A percentile compares a stretch with the other conserved stretches of the same genome.
Conservation (phyloP, 2,797 vertebrate species). For the Rhadinocentrus ornatus region DNA sequence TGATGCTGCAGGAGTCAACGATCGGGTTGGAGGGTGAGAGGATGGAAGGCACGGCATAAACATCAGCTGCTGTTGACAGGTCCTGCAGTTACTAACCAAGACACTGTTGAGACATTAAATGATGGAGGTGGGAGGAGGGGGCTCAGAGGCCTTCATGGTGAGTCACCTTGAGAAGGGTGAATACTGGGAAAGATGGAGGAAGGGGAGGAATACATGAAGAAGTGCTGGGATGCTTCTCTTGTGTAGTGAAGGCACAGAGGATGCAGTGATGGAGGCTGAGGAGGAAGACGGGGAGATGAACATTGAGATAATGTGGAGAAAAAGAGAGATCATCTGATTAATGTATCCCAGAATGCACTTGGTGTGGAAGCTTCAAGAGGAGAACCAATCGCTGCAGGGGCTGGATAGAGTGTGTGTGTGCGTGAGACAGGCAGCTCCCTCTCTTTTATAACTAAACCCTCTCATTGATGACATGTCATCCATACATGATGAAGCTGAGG, state of each 20-base stretch:
- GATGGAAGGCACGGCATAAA: conserved; percentile 24
- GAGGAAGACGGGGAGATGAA: conserved; percentile 12
- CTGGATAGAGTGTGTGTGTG: conserved; percentile 18
- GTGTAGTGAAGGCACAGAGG: conserved; percentile 5
- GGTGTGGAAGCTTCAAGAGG: conserved; percentile 24
- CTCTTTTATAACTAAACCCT: neutral
- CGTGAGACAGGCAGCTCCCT: neutral
- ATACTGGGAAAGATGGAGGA: conserved; percentile 43
- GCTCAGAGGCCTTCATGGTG: conserved; percentile 27
- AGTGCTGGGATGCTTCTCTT: conserved; percentile 11
- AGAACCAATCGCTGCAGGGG: conserved; percentile 24
- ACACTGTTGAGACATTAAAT: conserved; percentile 7
- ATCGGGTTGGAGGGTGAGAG: conserved; percentile 18
- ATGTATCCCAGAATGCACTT: conserved; percentile 58
- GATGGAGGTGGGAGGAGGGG: neutral
- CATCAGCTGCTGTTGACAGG: conserved; percentile 25
- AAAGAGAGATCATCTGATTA: conserved; percentile 6
- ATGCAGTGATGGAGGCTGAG: neutral
- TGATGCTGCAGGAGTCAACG: conserved; percentile 8
- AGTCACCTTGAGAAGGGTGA: conserved; percentile 74
- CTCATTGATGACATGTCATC: conserved; percentile 19
- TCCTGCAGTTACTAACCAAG: neutral
- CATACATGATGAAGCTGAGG: conserved; percentile 4
- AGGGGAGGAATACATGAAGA: conserved; percentile 17
- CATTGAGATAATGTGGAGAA: neutral